Evolutionary conservation across 92 coral and sea anemone species (phyloP), one percentile per base, ranked within the genome.

Genomic region (Zoanthus solanderi): DNA sequence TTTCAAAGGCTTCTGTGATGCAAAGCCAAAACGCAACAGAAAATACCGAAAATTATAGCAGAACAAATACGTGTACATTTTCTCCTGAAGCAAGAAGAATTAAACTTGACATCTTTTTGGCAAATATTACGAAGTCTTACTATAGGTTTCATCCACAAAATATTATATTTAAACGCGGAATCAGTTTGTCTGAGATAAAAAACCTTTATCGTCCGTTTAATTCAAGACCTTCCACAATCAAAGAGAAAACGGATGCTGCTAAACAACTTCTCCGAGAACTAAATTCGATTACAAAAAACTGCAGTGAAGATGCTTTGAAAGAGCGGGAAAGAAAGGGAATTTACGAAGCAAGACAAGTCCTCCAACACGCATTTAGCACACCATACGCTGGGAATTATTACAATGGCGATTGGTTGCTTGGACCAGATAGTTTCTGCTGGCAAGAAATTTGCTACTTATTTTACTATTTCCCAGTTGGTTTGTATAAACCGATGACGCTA

Each of bases 341-440:
- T 73, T 76, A 92, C 66, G 90, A 93, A 63, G 92, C 83, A 34
- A 91, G 82, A n/a, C 92, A 88, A 5, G 83, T 96, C 67, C 76
- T 96, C 60, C 82, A 74, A 23, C 91, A 90, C 60, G 83, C 84
- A 45, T 91, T 96, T 69, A 91, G 92, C 1, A 91, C 89, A 6
- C 98, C 99, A 1, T 97, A 89, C 50, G 94, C 91, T 47, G 78
- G 91, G 9, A 88, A 92, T 71, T 97, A 95, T 86, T 97, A 95
- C 73, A 85, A 90, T 10, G 99, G 99, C 0, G 98, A 93, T 76
- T 97, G 97, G 97, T 88, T 97, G 91, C 60, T 97, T 23, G 99
- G 95, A 5, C 96, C 96, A 7, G 95, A 95, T 87, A 90, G 82
- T 34, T 94, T 93, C 72, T 93, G 92, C 28, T 97, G 98, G 98